These are phyloP conservation scores for Nymphicus hollandicus DNA, from an alignment of 2,113 vertebrate species.

Conservation along the genomic window DNA sequence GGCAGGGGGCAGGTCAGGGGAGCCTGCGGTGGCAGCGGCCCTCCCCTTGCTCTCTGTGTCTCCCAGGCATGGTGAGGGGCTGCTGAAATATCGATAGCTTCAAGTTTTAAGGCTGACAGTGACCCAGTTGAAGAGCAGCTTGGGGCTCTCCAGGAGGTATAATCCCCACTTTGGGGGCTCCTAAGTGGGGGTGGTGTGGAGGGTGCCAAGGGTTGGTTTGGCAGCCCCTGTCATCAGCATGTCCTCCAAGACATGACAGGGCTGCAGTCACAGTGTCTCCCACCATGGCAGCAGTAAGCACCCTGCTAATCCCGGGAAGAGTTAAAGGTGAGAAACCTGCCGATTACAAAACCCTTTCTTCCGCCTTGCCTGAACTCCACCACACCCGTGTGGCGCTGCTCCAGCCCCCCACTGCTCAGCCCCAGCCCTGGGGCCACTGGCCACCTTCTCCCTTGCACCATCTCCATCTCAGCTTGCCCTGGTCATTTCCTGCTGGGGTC, in stretches of 20 bases:
- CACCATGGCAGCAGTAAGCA: neutral
- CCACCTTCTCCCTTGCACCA: neutral
- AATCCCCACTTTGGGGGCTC: too few species aligned
- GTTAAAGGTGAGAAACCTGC: conserved; percentile 2
- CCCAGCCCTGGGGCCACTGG: neutral
- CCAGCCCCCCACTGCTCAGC: neutral
- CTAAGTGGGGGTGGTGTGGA: neutral
- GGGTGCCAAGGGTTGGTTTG: neutral
- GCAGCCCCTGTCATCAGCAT: accelerated
- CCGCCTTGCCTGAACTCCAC: conserved; percentile 17
- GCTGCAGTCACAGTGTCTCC: accelerated
- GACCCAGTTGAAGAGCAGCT: neutral
- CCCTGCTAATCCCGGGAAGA: neutral
- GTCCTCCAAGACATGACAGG: neutral
- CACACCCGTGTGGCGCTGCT: neutral
- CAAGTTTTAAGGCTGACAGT: neutral
- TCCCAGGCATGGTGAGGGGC: neutral
- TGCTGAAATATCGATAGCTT: neutral
- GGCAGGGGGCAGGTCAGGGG: accelerated
- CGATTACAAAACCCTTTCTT: conserved; percentile 20
- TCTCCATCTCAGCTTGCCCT: neutral
- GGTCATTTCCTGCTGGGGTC: neutral
- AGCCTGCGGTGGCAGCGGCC: neutral
- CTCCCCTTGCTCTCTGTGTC: neutral
- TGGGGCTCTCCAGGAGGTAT: neutral